phyloP scores from a whole-genome alignment of 2,888 invertebrate genomes.

The Pogonocherus hispidulus region DNA sequence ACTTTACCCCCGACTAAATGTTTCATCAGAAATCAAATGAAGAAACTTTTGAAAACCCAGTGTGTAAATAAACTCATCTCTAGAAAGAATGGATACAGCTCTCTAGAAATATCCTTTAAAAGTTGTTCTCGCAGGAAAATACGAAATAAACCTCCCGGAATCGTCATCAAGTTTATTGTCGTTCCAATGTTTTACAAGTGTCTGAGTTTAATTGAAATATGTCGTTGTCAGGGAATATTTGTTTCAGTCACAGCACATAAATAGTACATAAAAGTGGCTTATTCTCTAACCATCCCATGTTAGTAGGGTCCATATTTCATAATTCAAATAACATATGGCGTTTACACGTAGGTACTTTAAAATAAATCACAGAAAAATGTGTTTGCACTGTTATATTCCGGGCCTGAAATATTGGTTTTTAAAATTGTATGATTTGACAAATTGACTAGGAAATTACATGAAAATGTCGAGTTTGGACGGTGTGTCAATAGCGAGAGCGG shows the following conservation, averaged over 20 bases:
- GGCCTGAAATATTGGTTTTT: slow-evolving; percentile 50
- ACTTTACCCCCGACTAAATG: too few species aligned
- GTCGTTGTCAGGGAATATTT: slow-evolving; percentile 37
- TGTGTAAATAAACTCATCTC: too few species aligned
- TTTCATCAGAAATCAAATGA: too few species aligned
- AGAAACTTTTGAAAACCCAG: too few species aligned
- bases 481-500: slow-evolving; percentile 27
- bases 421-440: slow-evolving; percentile 48
- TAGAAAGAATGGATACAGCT: neutral
- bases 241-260: slow-evolving; percentile 11
- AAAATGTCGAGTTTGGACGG: slow-evolving; percentile 34
- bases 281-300: slow-evolving; percentile 41
- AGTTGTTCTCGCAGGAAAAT: neutral
- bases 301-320: slow-evolving; percentile 46
- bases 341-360: slow-evolving; percentile 49
- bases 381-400: slow-evolving; percentile 40
- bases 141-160: neutral
- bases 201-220: slow-evolving; percentile 41
- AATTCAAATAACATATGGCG: slow-evolving; percentile 50
- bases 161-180: slow-evolving; percentile 18
- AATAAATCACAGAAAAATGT: slow-evolving; percentile 54
- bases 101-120: neutral
- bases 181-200: slow-evolving; percentile 25
- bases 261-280: slow-evolving; percentile 35
- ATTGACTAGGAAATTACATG: slow-evolving; percentile 47